These are phyloP conservation scores for Anoplophora glabripennis DNA, from an alignment of 1,140 invertebrate species.

Conservation along the genomic window DNA sequence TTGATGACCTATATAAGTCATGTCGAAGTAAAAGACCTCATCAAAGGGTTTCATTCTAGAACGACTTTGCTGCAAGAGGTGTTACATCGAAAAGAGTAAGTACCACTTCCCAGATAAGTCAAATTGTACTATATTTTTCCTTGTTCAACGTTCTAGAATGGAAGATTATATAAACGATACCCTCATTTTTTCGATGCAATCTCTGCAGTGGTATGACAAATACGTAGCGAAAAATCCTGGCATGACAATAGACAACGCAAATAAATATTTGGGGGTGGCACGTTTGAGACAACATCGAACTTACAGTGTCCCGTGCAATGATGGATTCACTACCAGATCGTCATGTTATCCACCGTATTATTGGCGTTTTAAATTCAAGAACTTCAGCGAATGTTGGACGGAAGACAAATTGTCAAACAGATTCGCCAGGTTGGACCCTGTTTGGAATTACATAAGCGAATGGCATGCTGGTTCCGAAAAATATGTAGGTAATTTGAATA, in stretches of 20 bases:
- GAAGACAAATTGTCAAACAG: background rate
- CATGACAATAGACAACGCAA: conserved; percentile 30
- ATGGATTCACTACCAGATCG: background rate
- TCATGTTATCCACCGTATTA: conserved; percentile 7
- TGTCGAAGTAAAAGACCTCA: conserved; percentile 22
- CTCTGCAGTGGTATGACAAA: conserved; percentile 28
- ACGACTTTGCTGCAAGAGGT: background rate
- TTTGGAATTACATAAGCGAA: conserved; percentile 24
- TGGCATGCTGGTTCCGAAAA: conserved; percentile 12
- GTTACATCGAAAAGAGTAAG: conserved; percentile 18
- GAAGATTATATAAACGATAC: conserved; percentile 24
- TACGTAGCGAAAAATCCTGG: conserved; percentile 29
- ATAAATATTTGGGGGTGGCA: conserved; percentile 32
- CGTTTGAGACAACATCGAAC: conserved; percentile 25
- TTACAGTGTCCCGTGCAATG: conserved; percentile 3
- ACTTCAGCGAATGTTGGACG: conserved; percentile 22
- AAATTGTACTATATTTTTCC: too few species aligned
- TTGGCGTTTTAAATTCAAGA: conserved; percentile 1
- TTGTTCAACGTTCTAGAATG: conserved; percentile 30
- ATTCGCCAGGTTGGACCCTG: conserved; percentile 18
- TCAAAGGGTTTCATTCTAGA: conserved; percentile 9
- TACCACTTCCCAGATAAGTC: too few species aligned
- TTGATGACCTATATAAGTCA: conserved; percentile 17
- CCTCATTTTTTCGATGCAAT: conserved; percentile 26
- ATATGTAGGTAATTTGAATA: conserved; percentile 18